phyloP scores from a whole-genome alignment of 2,797 vertebrate species.

The Pseudotriccus pelzelni region DNA sequence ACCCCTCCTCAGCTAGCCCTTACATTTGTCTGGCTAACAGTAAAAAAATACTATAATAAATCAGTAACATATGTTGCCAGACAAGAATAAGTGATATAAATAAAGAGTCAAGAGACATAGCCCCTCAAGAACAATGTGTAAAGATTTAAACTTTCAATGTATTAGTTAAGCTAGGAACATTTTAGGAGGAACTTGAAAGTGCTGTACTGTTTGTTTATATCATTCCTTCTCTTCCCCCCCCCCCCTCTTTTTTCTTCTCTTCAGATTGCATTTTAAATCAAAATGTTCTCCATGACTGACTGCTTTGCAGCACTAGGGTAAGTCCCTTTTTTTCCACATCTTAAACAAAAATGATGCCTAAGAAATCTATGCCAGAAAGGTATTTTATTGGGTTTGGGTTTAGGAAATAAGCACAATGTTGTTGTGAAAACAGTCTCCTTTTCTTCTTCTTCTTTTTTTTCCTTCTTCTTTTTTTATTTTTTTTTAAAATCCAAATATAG shows the following conservation, averaged over 20 bases:
- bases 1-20: constrained; percentile 76
- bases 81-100: constrained; percentile 76
- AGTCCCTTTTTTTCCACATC: constrained; percentile 72
- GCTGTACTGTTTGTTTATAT: constrained; percentile 68
- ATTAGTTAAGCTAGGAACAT: constrained; percentile 69
- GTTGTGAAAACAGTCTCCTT: constrained; percentile 1
- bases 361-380: constrained; percentile 62
- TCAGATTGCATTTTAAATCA: constrained; percentile 76
- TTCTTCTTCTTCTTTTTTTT: neutral
- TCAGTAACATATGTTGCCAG: constrained; percentile 77
- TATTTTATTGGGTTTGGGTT: constrained; percentile 52
- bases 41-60: constrained; percentile 80
- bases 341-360: constrained; percentile 67
- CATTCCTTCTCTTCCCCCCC: constrained; percentile 16
- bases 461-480: neutral
- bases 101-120: constrained; percentile 72
- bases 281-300: constrained; percentile 75
- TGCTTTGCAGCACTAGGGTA: constrained; percentile 76
- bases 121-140: constrained; percentile 72
- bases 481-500: neutral
- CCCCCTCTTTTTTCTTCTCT: neutral
- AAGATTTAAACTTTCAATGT: constrained; percentile 74
- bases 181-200: constrained; percentile 71
- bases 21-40: constrained; percentile 77
- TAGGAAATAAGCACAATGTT: constrained; percentile 53